These are phyloP conservation scores for Dendrocincla fuliginosa DNA, from an alignment of 2,797 vertebrate species.

Conservation along the genomic window DNA sequence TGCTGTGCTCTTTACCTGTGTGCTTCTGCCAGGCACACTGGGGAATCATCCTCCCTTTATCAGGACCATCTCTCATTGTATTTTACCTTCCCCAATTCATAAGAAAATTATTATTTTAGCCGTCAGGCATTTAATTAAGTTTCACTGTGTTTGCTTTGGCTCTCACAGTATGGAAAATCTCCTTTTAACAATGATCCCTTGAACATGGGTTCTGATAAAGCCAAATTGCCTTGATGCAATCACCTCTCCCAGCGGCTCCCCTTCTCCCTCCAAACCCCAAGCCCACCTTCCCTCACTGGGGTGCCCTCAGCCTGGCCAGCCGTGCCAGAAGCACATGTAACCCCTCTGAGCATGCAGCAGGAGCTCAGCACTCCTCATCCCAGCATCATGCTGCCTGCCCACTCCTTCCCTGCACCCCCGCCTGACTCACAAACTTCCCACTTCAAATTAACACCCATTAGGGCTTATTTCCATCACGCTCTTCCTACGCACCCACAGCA, in stretches of 20 bases:
- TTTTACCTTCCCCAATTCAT: neutral
- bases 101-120: conserved; percentile 58
- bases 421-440: conserved; percentile 33
- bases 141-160: conserved; percentile 57
- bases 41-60: neutral
- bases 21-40: neutral
- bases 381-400: neutral
- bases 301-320: neutral
- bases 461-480: conserved; percentile 27
- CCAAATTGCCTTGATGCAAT: neutral
- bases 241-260: neutral
- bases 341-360: neutral
- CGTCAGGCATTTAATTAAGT: conserved; percentile 53
- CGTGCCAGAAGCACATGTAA: neutral
- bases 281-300: neutral
- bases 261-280: neutral
- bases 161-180: conserved; percentile 38
- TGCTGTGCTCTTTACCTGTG: rapidly evolving
- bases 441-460: conserved; percentile 20
- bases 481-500: neutral
- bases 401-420: neutral
- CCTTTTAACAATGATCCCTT: neutral
- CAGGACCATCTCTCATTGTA: neutral
- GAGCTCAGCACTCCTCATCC: neutral
- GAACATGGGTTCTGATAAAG: neutral